A percentile compares a stretch with the other conserved stretches of the same genome.
Conservation (phyloP, 1,140 invertebrate species). For the Akabosia matsudoensis region DNA sequence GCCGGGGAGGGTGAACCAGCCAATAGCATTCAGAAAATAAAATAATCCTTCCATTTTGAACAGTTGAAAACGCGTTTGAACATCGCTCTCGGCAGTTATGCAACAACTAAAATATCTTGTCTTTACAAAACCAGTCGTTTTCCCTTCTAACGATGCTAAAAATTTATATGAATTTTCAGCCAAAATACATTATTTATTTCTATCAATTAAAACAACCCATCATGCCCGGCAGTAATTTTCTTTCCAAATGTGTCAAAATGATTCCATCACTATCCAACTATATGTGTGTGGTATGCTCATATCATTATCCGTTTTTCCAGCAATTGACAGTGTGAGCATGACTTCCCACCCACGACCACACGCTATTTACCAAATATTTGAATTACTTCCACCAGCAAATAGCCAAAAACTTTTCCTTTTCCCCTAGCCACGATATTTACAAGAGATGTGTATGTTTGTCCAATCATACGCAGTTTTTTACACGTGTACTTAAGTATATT, state of each 20-base stretch:
- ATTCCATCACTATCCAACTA: not conserved
- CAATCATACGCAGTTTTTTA: too few relatives aligned
- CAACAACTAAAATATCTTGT: too few relatives aligned
- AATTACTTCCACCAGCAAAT: not conserved
- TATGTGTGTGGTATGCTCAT: not conserved
- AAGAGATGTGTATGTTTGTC: too few relatives aligned
- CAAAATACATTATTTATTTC: too few relatives aligned
- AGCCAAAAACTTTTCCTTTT: not conserved
- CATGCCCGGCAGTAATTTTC: not conserved
- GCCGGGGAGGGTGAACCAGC: slow-evolving; percentile 18
- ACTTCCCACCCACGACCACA: not conserved
- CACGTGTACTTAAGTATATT: not conserved
- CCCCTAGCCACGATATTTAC: too few relatives aligned
- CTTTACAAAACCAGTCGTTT: too few relatives aligned
- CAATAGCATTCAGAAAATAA: slow-evolving; percentile 47
- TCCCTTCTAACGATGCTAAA: too few relatives aligned
- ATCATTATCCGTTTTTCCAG: not conserved
- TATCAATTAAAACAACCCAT: too few relatives aligned
- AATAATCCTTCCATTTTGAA: slow-evolving; percentile 48
- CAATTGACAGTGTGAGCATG: not conserved
- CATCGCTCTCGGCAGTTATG: not conserved
- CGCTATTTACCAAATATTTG: not conserved
- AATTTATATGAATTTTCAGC: too few relatives aligned
- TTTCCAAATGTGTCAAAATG: not conserved
- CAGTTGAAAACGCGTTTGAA: slow-evolving; percentile 33